Percentiles rank a stretch among this genome's conserved stretches.
Conservation (phyloP, 2,113 vertebrate genomes). For the Burhinus bistriatus region DNA sequence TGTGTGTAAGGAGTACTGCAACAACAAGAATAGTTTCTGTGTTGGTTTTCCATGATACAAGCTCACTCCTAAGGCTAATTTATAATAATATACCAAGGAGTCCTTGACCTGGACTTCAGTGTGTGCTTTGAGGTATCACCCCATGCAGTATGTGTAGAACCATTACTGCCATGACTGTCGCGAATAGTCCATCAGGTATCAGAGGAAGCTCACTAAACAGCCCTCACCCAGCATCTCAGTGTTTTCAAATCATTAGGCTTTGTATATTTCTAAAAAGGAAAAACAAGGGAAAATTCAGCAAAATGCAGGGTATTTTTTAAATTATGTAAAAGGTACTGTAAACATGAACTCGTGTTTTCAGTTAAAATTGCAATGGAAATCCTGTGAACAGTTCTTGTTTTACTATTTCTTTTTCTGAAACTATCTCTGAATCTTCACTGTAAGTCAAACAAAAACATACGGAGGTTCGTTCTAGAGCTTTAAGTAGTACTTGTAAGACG, state of each 20-base stretch:
- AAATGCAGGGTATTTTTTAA: not conserved
- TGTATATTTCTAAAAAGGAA: not conserved
- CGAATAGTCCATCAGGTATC: not conserved
- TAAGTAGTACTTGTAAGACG: not conserved
- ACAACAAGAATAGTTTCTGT: not conserved
- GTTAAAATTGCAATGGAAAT: not conserved
- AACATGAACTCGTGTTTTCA: not conserved
- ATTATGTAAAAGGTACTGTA: not conserved
- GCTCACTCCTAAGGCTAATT: not conserved
- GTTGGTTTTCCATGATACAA: not conserved
- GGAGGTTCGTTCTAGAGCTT: not conserved
- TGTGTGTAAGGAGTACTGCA: not conserved
- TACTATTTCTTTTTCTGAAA: not conserved
- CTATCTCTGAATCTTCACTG: not conserved
- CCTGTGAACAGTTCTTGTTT: not conserved
- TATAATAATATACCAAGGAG: not conserved
- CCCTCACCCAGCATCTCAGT: not conserved
- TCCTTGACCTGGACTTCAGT: not conserved
- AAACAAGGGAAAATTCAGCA: not conserved
- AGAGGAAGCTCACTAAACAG: not conserved
- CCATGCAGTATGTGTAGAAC: not conserved
- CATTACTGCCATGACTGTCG: fast-evolving
- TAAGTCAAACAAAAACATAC: not conserved
- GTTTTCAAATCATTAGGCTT: not conserved
- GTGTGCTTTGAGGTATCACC: not conserved